Percentiles rank a stretch among this genome's conserved stretches.
These are phyloP conservation scores for Seira sanloemensis DNA, from an alignment of 2,888 invertebrate species.

Conservation along the genomic window DNA sequence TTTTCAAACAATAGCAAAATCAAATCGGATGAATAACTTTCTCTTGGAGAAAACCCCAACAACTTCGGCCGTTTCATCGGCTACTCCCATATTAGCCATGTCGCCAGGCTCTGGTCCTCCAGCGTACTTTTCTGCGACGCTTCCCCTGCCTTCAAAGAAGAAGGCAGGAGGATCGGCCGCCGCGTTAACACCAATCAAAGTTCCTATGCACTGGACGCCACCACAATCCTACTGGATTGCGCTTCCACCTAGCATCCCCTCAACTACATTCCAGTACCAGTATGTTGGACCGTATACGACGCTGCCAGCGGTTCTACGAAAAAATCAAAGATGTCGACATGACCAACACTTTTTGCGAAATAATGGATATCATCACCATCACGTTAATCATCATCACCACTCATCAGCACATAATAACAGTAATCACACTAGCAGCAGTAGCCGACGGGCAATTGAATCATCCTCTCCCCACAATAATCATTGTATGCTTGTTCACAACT, in stretches of 20 bases:
- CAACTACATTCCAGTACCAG: conserved; percentile 36
- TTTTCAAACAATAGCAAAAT: conserved; percentile 1
- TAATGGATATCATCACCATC: conserved; percentile 23
- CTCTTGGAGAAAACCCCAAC: conserved; percentile 41
- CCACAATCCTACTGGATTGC: conserved; percentile 55
- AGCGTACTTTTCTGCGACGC: conserved; percentile 44
- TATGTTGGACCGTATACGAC: conserved; percentile 48
- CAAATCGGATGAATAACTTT: conserved; percentile 40
- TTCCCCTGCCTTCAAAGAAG: conserved; percentile 45
- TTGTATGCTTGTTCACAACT: conserved; percentile 61
- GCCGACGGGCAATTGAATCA: conserved; percentile 38
- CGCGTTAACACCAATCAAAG: conserved; percentile 29
- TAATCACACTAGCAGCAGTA: not conserved
- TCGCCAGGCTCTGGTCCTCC: conserved; percentile 30
- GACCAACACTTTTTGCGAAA: conserved; percentile 33
- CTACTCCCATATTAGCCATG: conserved; percentile 35
- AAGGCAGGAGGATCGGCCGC: not conserved
- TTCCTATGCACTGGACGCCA: conserved; percentile 53
- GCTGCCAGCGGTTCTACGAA: conserved; percentile 46
- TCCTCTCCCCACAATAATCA: conserved; percentile 31
- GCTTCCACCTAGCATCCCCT: conserved; percentile 39
- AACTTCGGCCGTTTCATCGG: not conserved
- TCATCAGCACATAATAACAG: not conserved
- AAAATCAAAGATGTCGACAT: conserved; percentile 56
- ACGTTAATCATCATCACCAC: not conserved